Percentiles rank a stretch among this genome's conserved stretches.
These are phyloP conservation scores for Sebastolobus alascanus DNA, from an alignment of 2,797 vertebrate genomes.

Conservation along the genomic window DNA sequence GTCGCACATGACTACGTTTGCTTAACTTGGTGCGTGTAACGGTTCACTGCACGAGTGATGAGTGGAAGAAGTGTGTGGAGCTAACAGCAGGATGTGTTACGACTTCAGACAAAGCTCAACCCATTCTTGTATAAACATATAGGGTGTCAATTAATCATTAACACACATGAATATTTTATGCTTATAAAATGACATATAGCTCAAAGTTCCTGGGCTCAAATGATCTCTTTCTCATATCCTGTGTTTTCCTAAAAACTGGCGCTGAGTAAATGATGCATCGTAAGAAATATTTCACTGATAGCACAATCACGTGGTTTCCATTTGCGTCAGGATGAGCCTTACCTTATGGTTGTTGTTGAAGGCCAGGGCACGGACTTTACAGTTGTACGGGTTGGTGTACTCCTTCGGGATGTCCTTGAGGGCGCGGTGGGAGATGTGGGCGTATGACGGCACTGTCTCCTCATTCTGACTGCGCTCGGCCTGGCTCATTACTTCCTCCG, in stretches of 20 bases:
- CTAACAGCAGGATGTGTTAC: not conserved
- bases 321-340: constrained; percentile 21
- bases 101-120: not conserved
- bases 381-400: constrained; percentile 96
- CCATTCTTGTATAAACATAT: not conserved
- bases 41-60: not conserved
- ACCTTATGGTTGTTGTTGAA: constrained; percentile 98
- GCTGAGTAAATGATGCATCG: not conserved
- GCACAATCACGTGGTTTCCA: not conserved
- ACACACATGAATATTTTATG: not conserved
- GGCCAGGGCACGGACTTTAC: constrained; percentile 97
- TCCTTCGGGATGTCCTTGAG: constrained; percentile 98
- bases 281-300: not conserved
- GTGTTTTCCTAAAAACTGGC: not conserved
- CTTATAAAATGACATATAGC: not conserved
- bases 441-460: constrained; percentile 91
- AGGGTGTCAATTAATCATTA: not conserved
- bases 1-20: not conserved
- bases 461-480: constrained; percentile 87
- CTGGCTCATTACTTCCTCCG: constrained; percentile 92
- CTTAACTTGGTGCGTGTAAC: not conserved
- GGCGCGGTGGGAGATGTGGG: constrained; percentile 94
- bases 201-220: not conserved
- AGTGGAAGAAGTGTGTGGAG: not conserved
- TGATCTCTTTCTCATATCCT: not conserved